Evolutionary conservation across 2,888 invertebrate genomes (phyloP).

Genomic region (Rotaria socialis): DNA sequence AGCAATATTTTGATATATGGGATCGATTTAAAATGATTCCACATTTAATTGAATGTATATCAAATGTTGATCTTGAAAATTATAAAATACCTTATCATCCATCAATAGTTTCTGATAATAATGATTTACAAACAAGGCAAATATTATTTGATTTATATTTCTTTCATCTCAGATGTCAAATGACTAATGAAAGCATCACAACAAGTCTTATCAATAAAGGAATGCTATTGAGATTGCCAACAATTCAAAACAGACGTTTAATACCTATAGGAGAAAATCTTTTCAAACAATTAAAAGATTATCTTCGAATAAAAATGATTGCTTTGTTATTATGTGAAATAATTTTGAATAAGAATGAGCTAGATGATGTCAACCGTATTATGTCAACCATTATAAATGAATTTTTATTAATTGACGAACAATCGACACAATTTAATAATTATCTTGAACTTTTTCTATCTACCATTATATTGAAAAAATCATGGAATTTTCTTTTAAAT

Average conservation of each 20-base stretch:
- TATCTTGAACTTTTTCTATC: constrained; percentile 11
- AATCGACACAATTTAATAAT: background rate
- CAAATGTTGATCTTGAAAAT: background rate
- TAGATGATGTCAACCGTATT: background rate
- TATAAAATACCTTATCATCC: constrained; percentile 22
- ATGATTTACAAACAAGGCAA: background rate
- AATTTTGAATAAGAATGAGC: background rate
- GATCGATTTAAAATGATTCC: background rate
- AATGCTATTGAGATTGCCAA: background rate
- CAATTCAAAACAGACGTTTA: background rate
- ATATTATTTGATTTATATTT: constrained; percentile 2
- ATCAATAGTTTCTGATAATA: background rate
- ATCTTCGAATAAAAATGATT: background rate
- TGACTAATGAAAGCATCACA: background rate
- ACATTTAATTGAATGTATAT: background rate
- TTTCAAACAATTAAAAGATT: constrained; percentile 20
- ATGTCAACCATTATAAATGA: background rate
- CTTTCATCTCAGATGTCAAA: background rate
- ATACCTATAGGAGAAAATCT: too few species aligned
- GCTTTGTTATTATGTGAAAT: background rate
- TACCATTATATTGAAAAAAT: background rate
- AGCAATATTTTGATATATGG: background rate
- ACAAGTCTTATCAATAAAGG: background rate
- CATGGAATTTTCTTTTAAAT: constrained; percentile 10
- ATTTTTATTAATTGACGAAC: background rate